Base-by-base conservation (phyloP, 2,113 vertebrate species). In the Arizona elegans region DNA sequence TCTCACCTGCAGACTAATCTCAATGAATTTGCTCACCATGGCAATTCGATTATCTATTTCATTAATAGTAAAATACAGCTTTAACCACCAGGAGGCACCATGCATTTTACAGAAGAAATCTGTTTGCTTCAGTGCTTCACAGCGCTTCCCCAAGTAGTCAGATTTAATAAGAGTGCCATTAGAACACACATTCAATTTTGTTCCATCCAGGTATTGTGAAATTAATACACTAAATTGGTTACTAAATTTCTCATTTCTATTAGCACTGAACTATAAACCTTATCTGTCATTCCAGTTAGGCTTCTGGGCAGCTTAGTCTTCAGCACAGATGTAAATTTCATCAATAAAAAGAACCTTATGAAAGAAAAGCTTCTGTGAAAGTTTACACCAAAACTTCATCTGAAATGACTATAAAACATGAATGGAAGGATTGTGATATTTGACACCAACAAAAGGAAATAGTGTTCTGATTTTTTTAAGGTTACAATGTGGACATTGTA, bases 71-170 rank as follows among this genome's bases (percentile, higher is more conserved):
- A 88, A 86, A 56, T 93, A 88, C 89, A 87, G 1, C 0, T 89
- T 88, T 89, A 96, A 94, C 95, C 95, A 96, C 95, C 29, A 29
- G 94, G 92, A 97, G 95, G 94, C 94, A 97, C 23, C 88, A 10
- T 26, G 85, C 93, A 86, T 53, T 91, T 93, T 91, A 91, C 81
- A 93, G 62, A 10, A 58, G 12, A 43, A 8, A 86, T 93, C 90
- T 90, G 8, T 90, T 90, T 88, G 62, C 59, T 92, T 56, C 17
- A 0, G 52, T 65, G 43, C 24, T 70, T 92, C n/a, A 59, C 50
- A 55, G 55, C 54, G 26, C 52, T 88, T 92, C 92, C 86, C 81
- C n/a, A 94, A 94, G 91, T 26, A 93, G 81, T 75, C 87, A 6
- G 12, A 55, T 33, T 92, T 54, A 92, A 87, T 88, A 87, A 92